phyloP scores from a whole-genome alignment of 1,140 invertebrate species.

The Tetragonula clypearis region DNA sequence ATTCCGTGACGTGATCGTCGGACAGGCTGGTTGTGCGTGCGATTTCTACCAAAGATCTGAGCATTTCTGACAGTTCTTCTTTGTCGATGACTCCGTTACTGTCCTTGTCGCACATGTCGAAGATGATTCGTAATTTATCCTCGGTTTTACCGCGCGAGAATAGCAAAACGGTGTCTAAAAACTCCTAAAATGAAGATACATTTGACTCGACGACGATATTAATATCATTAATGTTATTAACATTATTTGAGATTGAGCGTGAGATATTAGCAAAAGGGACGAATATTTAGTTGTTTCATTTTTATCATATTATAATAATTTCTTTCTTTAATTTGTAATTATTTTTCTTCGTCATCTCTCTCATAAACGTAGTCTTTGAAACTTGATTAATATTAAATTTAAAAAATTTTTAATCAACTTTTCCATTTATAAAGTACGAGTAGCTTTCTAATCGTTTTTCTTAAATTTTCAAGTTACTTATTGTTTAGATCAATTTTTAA shows the following conservation, averaged over 20 bases:
- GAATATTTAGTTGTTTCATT: not conserved
- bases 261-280: not conserved
- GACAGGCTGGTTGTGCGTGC: constrained; percentile 94
- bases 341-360: too few species aligned
- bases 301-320: not conserved
- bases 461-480: too few species aligned
- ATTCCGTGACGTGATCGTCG: constrained; percentile 94
- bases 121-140: constrained; percentile 97
- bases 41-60: constrained; percentile 96
- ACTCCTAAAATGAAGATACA: constrained; percentile 85
- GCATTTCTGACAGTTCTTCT: constrained; percentile 96
- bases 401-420: too few species aligned
- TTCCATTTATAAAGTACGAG: too few species aligned
- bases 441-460: too few species aligned
- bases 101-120: constrained; percentile 99
- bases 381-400: not conserved
- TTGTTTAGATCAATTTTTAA: too few species aligned
- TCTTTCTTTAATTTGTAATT: too few species aligned
- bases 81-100: constrained; percentile 97
- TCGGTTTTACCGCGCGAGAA: constrained; percentile 96
- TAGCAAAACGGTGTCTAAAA: constrained; percentile 96
- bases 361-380: not conserved
- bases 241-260: too few species aligned
- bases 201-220: not conserved
- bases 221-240: too few species aligned